A percentile compares a stretch with the other conserved stretches of the same genome.
phyloP scores from a whole-genome alignment of 2,797 vertebrate genomes.

The Acrocephalus scirpaceus region DNA sequence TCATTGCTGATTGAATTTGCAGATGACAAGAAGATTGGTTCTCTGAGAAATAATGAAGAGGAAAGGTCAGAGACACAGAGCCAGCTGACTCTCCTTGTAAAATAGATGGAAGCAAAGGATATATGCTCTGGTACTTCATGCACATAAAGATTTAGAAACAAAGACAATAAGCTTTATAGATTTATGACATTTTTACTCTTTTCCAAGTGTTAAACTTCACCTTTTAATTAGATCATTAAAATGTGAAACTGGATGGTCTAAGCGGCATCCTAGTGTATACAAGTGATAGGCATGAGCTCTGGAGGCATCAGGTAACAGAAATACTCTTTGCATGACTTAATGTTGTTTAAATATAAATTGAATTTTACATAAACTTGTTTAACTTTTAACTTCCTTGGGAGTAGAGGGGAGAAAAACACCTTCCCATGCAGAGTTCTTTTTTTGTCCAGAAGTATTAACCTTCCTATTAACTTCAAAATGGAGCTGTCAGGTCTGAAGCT shows the following conservation, averaged over 20 bases:
- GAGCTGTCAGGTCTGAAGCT: background rate
- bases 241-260: background rate
- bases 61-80: slow-evolving; percentile 18
- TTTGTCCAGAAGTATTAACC: background rate
- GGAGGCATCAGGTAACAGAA: background rate
- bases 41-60: slow-evolving; percentile 25
- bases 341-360: background rate
- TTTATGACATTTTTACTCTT: background rate
- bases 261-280: background rate
- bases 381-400: background rate
- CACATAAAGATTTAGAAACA: background rate
- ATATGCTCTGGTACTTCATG: background rate
- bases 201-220: background rate
- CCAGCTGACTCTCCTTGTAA: background rate
- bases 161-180: background rate
- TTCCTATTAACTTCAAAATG: background rate
- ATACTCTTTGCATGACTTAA: background rate
- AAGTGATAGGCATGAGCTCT: background rate
- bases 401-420: background rate
- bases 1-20: slow-evolving; percentile 33
- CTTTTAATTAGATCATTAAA: background rate
- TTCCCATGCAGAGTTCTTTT: background rate
- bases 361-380: background rate
- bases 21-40: slow-evolving; percentile 43
- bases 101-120: background rate